Base-by-base conservation (phyloP, 2,113 vertebrate species). In the Trematomus loennbergii region DNA sequence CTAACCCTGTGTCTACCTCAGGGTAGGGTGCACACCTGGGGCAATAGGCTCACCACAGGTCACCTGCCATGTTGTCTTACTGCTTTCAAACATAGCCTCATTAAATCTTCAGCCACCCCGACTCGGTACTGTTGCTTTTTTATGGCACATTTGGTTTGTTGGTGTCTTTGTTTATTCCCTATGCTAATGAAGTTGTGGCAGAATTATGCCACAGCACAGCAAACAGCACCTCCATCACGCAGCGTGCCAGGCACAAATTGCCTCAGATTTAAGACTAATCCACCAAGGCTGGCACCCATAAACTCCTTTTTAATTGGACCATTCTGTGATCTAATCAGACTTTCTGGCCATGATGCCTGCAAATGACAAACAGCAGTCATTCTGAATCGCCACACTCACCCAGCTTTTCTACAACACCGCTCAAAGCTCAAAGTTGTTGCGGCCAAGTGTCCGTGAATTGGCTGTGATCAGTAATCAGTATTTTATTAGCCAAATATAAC, bases 241-340 rank as follows among this genome's bases (percentile, higher is more conserved):
- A 66, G 69, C 0, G 0, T 71, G 77, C 78, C 78, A 74, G 40
- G 52, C 60, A 58, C 75, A 78, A 84, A 82, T 84, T 81, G 54
- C 82, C 63, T 75, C 8, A 58, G 79, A 72, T 80, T 77, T 52
- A 85, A 82, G 75, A 73, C 63, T 82, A 83, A 88, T 84, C 75
- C 75, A 79, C 58, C 50, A 46, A 53, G 75, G 43, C 68, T 76
- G 71, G 59, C 62, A 81, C 61, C 66, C 65, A 65, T 75, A 81
- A 81, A 73, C 46, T 74, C 50, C 9, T 82, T 84, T 79, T 58
- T 84, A 89, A 82, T 73, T 78, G 53, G 43, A 82, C 52, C 45
- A 68, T 82, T 62, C 20, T 61, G 49, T 76, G 78, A 79, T 79
- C 67, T 64, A 86, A 79, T 82, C 81, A 78, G 65, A 76, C 72